phyloP scores from a whole-genome alignment of 2,113 vertebrate species.

The Poeciliopsis prolifica region DNA sequence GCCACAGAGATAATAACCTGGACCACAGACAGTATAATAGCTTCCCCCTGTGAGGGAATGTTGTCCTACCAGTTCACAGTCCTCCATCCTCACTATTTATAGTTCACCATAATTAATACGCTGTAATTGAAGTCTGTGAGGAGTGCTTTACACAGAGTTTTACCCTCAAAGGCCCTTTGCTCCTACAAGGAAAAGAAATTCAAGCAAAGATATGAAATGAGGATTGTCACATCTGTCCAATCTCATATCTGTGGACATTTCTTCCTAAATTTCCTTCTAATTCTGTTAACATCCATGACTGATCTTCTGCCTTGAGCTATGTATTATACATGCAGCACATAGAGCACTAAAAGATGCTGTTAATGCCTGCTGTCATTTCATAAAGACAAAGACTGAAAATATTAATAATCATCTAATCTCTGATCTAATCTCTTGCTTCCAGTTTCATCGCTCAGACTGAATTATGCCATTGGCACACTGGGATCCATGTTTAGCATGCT shows the following conservation, averaged over 20 bases:
- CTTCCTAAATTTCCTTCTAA: constrained; percentile 11
- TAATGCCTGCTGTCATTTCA: constrained; percentile 21
- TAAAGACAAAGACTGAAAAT: constrained; percentile 46
- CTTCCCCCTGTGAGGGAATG: constrained; percentile 45
- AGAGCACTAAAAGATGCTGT: constrained; percentile 11
- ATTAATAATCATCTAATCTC: constrained; percentile 59
- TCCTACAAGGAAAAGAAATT: neutral
- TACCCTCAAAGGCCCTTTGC: neutral
- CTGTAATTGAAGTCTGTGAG: constrained; percentile 41
- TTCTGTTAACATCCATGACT: constrained; percentile 3
- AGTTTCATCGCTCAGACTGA: neutral
- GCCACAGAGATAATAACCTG: constrained; percentile 57
- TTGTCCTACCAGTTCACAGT: constrained; percentile 42
- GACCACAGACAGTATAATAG: constrained; percentile 49
- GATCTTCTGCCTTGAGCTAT: constrained; percentile 30
- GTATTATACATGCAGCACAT: constrained; percentile 38
- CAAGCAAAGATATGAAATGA: constrained; percentile 30
- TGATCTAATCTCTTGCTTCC: constrained; percentile 39
- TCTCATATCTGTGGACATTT: constrained; percentile 34
- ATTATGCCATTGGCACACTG: constrained; percentile 24
- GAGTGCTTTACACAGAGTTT: constrained; percentile 16
- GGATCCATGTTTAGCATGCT: constrained; percentile 35
- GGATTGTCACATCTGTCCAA: constrained; percentile 45
- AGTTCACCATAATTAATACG: constrained; percentile 53
- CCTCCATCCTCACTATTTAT: constrained; percentile 49